Percentiles rank a stretch among this genome's conserved stretches.
Conservation (phyloP, 2,797 vertebrate species). For the Crypturellus tataupa region DNA sequence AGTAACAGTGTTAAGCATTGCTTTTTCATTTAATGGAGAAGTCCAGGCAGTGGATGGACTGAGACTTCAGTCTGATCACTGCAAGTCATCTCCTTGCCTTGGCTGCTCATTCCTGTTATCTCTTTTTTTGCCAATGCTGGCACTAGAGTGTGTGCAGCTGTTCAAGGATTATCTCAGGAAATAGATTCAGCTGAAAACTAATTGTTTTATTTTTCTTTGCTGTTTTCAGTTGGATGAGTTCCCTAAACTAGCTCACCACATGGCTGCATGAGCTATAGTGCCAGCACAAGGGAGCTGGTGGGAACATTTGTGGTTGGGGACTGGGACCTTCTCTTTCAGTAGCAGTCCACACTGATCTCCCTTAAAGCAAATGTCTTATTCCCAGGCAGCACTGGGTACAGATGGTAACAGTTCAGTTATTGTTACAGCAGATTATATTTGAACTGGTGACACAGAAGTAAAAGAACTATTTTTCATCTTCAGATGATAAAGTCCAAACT, state of each 20-base stretch:
- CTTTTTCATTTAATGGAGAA: not conserved
- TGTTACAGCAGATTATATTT: not conserved
- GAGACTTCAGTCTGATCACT: not conserved
- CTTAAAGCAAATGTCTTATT: not conserved
- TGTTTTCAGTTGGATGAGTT: conserved; percentile 48
- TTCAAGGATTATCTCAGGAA: conserved; percentile 70
- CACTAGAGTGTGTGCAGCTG: conserved; percentile 45
- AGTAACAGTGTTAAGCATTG: not conserved
- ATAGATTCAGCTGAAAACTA: conserved; percentile 61
- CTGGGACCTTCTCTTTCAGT: conserved; percentile 5
- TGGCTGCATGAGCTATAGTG: not conserved
- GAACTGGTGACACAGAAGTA: not conserved
- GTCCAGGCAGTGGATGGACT: not conserved
- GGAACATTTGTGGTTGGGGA: not conserved
- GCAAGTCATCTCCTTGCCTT: conserved; percentile 18
- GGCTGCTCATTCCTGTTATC: conserved; percentile 35
- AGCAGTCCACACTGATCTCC: not conserved
- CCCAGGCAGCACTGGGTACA: not conserved
- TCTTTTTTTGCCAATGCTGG: conserved; percentile 50
- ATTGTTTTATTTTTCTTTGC: conserved; percentile 68
- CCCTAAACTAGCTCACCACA: conserved; percentile 45
- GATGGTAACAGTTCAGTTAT: not conserved
- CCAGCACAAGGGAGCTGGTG: conserved; percentile 8
- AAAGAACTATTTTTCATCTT: not conserved
- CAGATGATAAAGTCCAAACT: not conserved